Percentiles rank a stretch among this genome's conserved stretches.
phyloP scores from a whole-genome alignment of 2,113 vertebrate genomes.

The Pavo muticus region DNA sequence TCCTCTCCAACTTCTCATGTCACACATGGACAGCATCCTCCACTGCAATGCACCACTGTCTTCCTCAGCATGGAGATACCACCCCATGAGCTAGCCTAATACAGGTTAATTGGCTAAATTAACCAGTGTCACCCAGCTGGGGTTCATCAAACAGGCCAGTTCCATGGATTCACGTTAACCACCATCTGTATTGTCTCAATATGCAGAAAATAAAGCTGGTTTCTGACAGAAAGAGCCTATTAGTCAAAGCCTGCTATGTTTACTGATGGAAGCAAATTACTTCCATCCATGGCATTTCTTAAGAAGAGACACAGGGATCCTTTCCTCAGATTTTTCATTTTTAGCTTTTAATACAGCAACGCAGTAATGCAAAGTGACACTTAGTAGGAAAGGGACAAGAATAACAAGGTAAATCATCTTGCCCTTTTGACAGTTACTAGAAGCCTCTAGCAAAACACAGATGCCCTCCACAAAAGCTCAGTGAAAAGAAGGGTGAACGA shows the following conservation, averaged over 20 bases:
- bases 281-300: not conserved
- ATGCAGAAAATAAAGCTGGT: not conserved
- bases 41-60: not conserved
- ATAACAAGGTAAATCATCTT: not conserved
- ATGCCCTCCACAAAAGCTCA: not conserved
- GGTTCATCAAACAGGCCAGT: not conserved
- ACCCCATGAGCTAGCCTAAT: not conserved
- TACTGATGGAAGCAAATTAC: slow-evolving; percentile 1
- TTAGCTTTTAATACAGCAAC: not conserved
- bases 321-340: not conserved
- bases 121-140: slow-evolving; percentile 8
- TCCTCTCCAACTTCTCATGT: fast-evolving
- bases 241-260: not conserved
- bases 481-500: not conserved
- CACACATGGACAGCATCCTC: not conserved
- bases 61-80: fast-evolving
- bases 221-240: slow-evolving; percentile 5
- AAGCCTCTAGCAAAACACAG: not conserved
- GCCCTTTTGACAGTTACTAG: not conserved
- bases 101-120: not conserved
- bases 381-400: not conserved
- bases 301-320: not conserved
- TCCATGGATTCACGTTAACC: not conserved
- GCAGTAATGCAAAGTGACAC: not conserved
- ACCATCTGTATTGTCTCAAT: slow-evolving; percentile 39